A percentile compares a stretch with the other conserved stretches of the same genome.
Conservation (phyloP, 2,797 vertebrate species). For the Clarias fuscus region DNA sequence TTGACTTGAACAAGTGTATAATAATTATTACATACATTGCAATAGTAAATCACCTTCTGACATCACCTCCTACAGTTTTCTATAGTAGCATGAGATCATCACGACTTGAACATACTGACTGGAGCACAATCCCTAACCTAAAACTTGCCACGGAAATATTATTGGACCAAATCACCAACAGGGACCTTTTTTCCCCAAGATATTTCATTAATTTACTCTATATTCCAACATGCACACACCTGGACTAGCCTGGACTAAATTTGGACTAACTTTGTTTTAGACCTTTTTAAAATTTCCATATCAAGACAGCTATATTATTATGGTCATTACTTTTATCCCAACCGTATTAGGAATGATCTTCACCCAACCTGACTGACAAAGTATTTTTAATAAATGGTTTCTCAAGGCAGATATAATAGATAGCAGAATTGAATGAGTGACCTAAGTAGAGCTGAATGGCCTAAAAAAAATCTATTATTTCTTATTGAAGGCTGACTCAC, state of each 20-base stretch:
- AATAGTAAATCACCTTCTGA: too few relatives aligned
- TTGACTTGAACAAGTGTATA: too few relatives aligned
- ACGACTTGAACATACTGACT: background rate
- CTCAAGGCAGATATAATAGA: slow-evolving; percentile 44
- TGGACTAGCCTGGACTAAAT: too few relatives aligned
- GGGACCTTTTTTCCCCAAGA: too few relatives aligned
- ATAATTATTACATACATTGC: too few relatives aligned
- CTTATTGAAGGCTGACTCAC: slow-evolving; percentile 29
- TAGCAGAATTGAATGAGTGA: slow-evolving; percentile 43
- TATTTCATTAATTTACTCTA: too few relatives aligned
- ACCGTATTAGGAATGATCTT: slow-evolving; percentile 43
- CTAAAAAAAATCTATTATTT: slow-evolving; percentile 37
- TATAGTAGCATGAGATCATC: background rate
- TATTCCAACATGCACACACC: too few relatives aligned
- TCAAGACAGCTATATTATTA: background rate
- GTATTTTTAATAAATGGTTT: slow-evolving; percentile 41
- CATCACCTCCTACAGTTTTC: background rate
- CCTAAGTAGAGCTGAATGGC: slow-evolving; percentile 32
- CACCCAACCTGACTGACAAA: slow-evolving; percentile 32
- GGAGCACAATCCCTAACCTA: background rate
- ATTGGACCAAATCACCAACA: too few relatives aligned
- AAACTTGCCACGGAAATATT: background rate
- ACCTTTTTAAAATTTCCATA: too few relatives aligned
- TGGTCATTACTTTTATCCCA: slow-evolving; percentile 23
- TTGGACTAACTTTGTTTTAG: too few relatives aligned